Evolutionary conservation across 1,140 invertebrate species (phyloP).

Genomic region (Drosophila teissieri): DNA sequence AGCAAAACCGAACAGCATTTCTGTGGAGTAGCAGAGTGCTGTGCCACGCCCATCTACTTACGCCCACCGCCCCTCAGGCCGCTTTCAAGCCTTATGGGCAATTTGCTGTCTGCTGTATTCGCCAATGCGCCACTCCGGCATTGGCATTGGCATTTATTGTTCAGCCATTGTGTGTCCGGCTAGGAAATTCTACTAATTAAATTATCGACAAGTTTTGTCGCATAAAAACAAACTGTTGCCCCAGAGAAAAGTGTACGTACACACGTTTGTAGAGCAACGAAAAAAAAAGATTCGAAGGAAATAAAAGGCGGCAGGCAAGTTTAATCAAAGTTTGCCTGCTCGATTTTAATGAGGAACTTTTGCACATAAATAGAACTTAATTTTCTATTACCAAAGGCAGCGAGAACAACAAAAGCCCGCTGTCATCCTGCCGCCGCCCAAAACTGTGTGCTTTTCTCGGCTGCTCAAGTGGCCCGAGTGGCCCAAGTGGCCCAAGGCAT

Average conservation of each 20-base stretch:
- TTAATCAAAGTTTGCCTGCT: conserved; percentile 62
- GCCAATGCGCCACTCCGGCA: background rate
- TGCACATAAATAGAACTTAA: conserved; percentile 64
- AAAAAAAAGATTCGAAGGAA: conserved; percentile 4
- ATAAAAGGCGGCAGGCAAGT: conserved; percentile 45
- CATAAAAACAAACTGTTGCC: conserved; percentile 64
- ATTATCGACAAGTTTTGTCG: conserved; percentile 67
- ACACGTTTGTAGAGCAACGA: background rate
- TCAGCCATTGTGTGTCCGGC: conserved; percentile 25
- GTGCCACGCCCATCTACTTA: conserved; percentile 19
- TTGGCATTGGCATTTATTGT: conserved; percentile 31
- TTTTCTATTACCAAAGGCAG: conserved; percentile 58
- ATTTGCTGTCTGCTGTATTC: conserved; percentile 24
- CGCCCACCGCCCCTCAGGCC: background rate
- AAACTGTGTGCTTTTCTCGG: background rate
- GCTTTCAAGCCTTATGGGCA: conserved; percentile 49
- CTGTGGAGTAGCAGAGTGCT: conserved; percentile 4
- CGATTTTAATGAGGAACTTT: conserved; percentile 58
- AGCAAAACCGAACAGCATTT: conserved; percentile 49
- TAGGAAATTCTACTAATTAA: conserved; percentile 66
- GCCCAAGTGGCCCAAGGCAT: background rate
- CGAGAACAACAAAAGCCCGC: conserved; percentile 41
- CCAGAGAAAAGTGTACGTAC: conserved; percentile 1
- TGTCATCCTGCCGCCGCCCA: conserved; percentile 35
- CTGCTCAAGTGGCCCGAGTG: conserved; percentile 15